Conservation (phyloP, 2,888 invertebrate genomes). For the Euspilapteryx auroguttella region DNA sequence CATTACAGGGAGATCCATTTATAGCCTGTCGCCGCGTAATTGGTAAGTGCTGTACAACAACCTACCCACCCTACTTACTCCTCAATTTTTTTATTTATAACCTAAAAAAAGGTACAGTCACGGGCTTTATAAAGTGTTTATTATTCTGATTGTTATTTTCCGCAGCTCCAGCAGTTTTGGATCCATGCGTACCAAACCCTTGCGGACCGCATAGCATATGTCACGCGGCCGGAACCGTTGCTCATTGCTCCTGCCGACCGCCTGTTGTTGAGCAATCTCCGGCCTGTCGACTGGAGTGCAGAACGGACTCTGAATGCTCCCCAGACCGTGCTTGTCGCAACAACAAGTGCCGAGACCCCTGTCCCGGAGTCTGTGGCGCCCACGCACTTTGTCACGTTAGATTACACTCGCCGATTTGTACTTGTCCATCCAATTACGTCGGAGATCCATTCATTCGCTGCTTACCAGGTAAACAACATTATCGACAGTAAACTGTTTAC, state of each 20-base stretch:
- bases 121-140: no score
- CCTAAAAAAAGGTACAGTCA: no score
- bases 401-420: conserved; percentile 77
- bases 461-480: conserved; percentile 52
- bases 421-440: conserved; percentile 66
- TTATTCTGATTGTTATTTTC: no score
- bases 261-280: conserved; percentile 74
- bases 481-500: no score
- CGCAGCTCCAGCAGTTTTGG: conserved; percentile 25
- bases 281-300: conserved; percentile 76
- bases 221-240: conserved; percentile 65
- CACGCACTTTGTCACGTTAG: conserved; percentile 73
- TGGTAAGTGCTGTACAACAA: conserved; percentile 24
- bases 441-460: conserved; percentile 78
- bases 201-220: conserved; percentile 74
- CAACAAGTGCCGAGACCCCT: conserved; percentile 70
- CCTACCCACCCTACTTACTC: no score
- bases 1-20: conserved; percentile 80
- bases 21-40: conserved; percentile 64
- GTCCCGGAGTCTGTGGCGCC: conserved; percentile 76
- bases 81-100: no score
- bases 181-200: conserved; percentile 69
- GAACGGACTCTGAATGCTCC: conserved; percentile 68
- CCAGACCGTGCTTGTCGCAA: conserved; percentile 66
- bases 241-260: conserved; percentile 71